These are phyloP conservation scores for Platysternon megacephalum DNA, from an alignment of 2,113 vertebrate species.

Conservation along the genomic window DNA sequence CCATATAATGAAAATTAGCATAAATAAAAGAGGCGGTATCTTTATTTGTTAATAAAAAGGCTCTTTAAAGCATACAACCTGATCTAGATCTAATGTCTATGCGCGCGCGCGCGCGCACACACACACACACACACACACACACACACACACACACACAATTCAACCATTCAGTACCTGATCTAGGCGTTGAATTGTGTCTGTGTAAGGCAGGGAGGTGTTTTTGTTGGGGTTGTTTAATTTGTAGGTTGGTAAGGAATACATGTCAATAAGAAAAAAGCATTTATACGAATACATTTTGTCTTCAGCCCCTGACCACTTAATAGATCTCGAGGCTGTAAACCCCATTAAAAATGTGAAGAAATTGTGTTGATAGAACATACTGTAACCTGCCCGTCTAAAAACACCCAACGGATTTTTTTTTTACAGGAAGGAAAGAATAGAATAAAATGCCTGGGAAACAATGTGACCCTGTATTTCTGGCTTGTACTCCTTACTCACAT, in stretches of 20 bases:
- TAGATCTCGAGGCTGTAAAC: not conserved
- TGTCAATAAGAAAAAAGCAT: not conserved
- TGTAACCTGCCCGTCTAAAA: not conserved
- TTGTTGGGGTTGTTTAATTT: not conserved
- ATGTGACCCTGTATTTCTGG: not conserved
- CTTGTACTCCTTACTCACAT: not conserved
- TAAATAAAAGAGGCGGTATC: fast-evolving
- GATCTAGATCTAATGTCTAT: fast-evolving
- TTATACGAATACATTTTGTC: fast-evolving
- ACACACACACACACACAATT: not conserved
- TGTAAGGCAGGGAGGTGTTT: not conserved
- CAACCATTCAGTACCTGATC: not conserved
- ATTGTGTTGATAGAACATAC: not conserved
- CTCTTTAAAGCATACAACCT: not conserved
- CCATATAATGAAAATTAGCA: fast-evolving
- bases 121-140: fast-evolving
- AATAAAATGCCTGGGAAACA: not conserved
- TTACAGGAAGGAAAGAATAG: not conserved
- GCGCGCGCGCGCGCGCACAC: not conserved
- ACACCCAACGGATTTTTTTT: not conserved
- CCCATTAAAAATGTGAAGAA: not conserved
- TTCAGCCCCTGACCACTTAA: not conserved
- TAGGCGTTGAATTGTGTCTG: not conserved
- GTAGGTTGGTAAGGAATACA: not conserved
- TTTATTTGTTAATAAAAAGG: not conserved